Percentiles rank a stretch among this genome's conserved stretches.
Evolutionary conservation across 2,888 invertebrate species (phyloP).

Genomic region (Coelinius sp.): DNA sequence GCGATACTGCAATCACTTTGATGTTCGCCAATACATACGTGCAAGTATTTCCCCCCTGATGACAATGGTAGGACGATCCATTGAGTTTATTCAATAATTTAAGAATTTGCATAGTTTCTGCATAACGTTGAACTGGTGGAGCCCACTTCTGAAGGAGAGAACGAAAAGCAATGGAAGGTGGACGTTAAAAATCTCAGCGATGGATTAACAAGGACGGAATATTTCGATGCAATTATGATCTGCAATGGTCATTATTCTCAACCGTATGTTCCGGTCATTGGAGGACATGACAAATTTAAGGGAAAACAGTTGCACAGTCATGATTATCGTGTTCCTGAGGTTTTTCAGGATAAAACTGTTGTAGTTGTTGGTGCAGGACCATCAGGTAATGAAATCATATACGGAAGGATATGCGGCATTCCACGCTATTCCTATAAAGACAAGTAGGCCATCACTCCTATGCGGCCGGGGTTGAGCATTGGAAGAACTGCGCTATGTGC

Average conservation of each 20-base stretch:
- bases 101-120: constrained; percentile 53
- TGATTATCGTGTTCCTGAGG: constrained; percentile 66
- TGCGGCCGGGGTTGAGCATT: too few relatives aligned
- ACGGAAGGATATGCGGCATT: not conserved
- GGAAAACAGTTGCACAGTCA: constrained; percentile 68
- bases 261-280: constrained; percentile 70
- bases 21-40: constrained; percentile 77
- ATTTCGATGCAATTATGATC: constrained; percentile 68
- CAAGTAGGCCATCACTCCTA: too few relatives aligned
- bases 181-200: constrained; percentile 61
- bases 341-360: constrained; percentile 62
- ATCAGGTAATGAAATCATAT: constrained; percentile 57
- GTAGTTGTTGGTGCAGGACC: constrained; percentile 69
- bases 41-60: constrained; percentile 66
- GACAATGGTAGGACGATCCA: not conserved
- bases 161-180: constrained; percentile 61
- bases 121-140: constrained; percentile 63
- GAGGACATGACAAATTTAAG: constrained; percentile 68
- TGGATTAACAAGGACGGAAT: constrained; percentile 51
- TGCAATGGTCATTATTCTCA: constrained; percentile 73
- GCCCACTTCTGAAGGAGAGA: constrained; percentile 44
- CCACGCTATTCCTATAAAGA: not conserved
- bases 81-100: not conserved
- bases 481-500: too few relatives aligned
- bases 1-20: constrained; percentile 79